phyloP scores from a whole-genome alignment of 2,113 vertebrate genomes.

The rabbit (Oryctolagus cuniculus) region mOryCun1.1 NC_091442.1:121129501-121130000 shows the following conservation, averaged over 20 bases:
- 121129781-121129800: not conserved
- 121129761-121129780: not conserved
- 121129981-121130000: not conserved
- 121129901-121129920: conserved; percentile 87
- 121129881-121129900: conserved; percentile 87
- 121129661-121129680: accelerated
- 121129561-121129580: not conserved
- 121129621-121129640: accelerated
- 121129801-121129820: not conserved
- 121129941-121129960: not conserved
- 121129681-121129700: not conserved
- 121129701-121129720: not conserved
- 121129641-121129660: accelerated
- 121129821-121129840: no score
- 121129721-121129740: not conserved
- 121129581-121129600: not conserved
- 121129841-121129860: not conserved
- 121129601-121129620: not conserved
- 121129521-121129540: conserved; percentile 72
- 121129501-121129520: conserved; percentile 84
- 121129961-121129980: accelerated
- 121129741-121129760: not conserved
- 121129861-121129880: not conserved
- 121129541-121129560: not conserved
- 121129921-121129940: conserved; percentile 56